phyloP scores from a whole-genome alignment of 2,797 vertebrate species.

The Phrynocephalus vlangalii region DNA sequence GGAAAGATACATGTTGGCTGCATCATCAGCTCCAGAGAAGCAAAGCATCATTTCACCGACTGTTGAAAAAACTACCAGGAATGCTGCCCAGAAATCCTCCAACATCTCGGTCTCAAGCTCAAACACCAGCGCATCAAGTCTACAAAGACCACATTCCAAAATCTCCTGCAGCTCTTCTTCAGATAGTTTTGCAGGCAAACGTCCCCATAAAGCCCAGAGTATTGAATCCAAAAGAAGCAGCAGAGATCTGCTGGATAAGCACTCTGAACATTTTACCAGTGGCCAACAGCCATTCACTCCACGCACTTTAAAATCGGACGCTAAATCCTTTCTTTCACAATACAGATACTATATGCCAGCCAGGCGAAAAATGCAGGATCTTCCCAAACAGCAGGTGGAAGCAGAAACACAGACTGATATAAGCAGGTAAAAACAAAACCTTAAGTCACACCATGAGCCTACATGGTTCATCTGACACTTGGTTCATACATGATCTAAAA shows the following conservation, averaged over 20 bases:
- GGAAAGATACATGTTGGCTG: conserved; percentile 23
- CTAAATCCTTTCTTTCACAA: conserved; percentile 85
- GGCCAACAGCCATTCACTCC: conserved; percentile 88
- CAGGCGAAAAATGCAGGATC: conserved; percentile 71
- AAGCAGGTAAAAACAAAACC: conserved; percentile 78
- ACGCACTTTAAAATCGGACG: conserved; percentile 88
- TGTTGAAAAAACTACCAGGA: neutral
- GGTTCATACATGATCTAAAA: neutral
- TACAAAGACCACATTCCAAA: conserved; percentile 59
- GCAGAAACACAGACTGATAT: conserved; percentile 79
- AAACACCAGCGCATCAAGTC: conserved; percentile 52
- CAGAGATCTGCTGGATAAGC: conserved; percentile 89
- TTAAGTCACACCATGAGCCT: neutral
- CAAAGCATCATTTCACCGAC: neutral
- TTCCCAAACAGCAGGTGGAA: conserved; percentile 61
- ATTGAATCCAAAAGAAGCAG: conserved; percentile 79
- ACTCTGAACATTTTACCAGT: conserved; percentile 86
- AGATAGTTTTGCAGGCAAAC: conserved; percentile 47
- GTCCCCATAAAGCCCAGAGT: conserved; percentile 78
- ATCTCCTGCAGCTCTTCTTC: conserved; percentile 52
- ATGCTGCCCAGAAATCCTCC: conserved; percentile 57
- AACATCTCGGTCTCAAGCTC: conserved; percentile 61
- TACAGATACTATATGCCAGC: conserved; percentile 92
- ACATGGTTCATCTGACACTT: neutral
- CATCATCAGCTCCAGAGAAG: neutral